Base-by-base conservation (phyloP, 2,113 vertebrate species). In the Stegastes partitus region DNA sequence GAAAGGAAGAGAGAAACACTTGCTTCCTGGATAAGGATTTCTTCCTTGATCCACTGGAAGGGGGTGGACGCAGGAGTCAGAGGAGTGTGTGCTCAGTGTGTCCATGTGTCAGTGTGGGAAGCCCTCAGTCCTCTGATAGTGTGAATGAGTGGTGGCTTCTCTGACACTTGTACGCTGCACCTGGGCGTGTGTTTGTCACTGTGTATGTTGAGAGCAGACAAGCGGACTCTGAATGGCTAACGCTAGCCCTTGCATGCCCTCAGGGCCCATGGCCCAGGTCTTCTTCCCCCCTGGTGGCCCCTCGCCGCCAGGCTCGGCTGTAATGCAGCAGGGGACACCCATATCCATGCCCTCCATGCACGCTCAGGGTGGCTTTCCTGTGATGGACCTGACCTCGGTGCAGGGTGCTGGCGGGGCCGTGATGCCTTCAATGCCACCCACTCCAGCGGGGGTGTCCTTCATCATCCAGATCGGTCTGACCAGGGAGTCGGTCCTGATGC, bases 391-490 rank as follows among this genome's bases (percentile, higher is more conserved):
- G 71, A 53, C 82, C 23, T 23, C 77, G 5, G 89, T 67, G 70
- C 89, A 86, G 54, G 89, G 79, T n/a, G 81, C 86, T 14, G 69
- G 90, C 6, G 83, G 89, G 5, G 45, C 56, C 5, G 51, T 54
- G 64, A 75, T 89, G 72, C 71, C 83, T 49, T 54, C 82, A 0
- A 56, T 67, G 31, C 82, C 90, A 18, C 79, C 91, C 2, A 74
- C 81, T 23, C 92, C 91, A 49, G 72, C 89, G 0, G 96, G 96
- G 22, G 94, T 97, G 63, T 97, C 96, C 75, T 97, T 97, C 93
- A 95, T 96, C 91, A 96, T 97, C 90, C 96, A 97, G 93, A 97
- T 97, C 34, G 96, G 96, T 14, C 89, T 97, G 82, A 96, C 96
- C 44, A 92, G 96, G 54, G 96, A 97, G 73, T 96, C 95, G 8